These are phyloP conservation scores for Orussus abietinus DNA, from an alignment of 1,140 invertebrate species.

Conservation along the genomic window DNA sequence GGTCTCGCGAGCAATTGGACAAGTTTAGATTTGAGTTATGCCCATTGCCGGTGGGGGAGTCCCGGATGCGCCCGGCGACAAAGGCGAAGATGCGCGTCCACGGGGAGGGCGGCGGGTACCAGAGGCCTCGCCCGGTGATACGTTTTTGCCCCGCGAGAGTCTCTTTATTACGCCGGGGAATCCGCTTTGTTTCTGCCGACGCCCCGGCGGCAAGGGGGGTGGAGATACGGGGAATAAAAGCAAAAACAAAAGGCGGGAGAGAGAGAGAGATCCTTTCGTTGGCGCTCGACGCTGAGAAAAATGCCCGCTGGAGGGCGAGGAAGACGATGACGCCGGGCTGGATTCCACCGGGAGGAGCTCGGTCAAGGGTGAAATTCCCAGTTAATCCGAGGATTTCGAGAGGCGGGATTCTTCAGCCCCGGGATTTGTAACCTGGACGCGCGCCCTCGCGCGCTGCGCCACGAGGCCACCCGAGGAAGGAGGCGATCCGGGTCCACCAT, in stretches of 20 bases:
- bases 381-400: too few species aligned
- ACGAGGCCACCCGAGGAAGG: too few species aligned
- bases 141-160: constrained; percentile 34
- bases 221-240: constrained; percentile 14
- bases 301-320: too few species aligned
- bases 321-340: too few species aligned
- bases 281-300: too few species aligned
- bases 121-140: constrained; percentile 28
- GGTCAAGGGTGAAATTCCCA: too few species aligned
- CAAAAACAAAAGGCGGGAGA: constrained; percentile 7
- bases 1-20: constrained; percentile 39
- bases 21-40: constrained; percentile 42
- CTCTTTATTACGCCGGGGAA: constrained; percentile 46
- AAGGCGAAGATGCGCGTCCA: constrained; percentile 16
- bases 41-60: constrained; percentile 12
- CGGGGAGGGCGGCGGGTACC: constrained; percentile 14
- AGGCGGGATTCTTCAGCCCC: too few species aligned
- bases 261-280: neutral
- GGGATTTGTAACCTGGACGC: too few species aligned
- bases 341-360: too few species aligned
- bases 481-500: too few species aligned
- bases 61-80: constrained; percentile 6
- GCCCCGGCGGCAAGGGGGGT: constrained; percentile 11
- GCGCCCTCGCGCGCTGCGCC: too few species aligned
- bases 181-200: constrained; percentile 43